These are phyloP conservation scores for Agrotis exclamationis DNA, from an alignment of 2,888 invertebrate genomes.

Conservation along the genomic window DNA sequence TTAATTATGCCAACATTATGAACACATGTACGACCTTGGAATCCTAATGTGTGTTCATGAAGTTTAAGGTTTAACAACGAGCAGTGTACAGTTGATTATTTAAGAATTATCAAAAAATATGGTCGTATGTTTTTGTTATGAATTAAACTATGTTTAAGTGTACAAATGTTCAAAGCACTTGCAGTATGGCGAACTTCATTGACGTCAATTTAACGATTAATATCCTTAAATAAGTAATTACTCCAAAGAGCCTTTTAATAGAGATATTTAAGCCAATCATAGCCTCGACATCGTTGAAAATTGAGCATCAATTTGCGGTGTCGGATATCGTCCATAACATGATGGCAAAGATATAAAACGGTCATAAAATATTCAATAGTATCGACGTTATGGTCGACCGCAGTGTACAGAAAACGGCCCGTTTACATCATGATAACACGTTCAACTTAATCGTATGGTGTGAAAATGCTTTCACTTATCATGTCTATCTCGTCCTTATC, in stretches of 20 bases:
- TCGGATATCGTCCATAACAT: conserved; percentile 38
- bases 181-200: conserved; percentile 3
- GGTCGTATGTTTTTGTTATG: not conserved
- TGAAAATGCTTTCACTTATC: conserved; percentile 70
- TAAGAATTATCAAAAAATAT: conserved; percentile 29
- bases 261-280: conserved; percentile 52
- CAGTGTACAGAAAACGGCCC: conserved; percentile 58
- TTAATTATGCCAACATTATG: conserved; percentile 54
- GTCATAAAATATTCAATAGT: conserved; percentile 64
- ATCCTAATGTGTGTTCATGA: conserved; percentile 64
- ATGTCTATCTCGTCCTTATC: conserved; percentile 59
- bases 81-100: conserved; percentile 31
- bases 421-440: conserved; percentile 66
- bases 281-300: conserved; percentile 42
- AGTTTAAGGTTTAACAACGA: conserved; percentile 69
- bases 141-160: conserved; percentile 13
- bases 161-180: conserved; percentile 2
- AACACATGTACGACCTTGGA: conserved; percentile 71
- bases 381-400: conserved; percentile 60
- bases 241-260: conserved; percentile 40
- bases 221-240: conserved; percentile 39
- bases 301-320: conserved; percentile 57
- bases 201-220: conserved; percentile 35
- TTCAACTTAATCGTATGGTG: conserved; percentile 60
- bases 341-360: conserved; percentile 57